Percentiles rank a stretch among this genome's conserved stretches.
Evolutionary conservation across 2,797 vertebrate species (phyloP).

Genomic region (Remorina albescens): DNA sequence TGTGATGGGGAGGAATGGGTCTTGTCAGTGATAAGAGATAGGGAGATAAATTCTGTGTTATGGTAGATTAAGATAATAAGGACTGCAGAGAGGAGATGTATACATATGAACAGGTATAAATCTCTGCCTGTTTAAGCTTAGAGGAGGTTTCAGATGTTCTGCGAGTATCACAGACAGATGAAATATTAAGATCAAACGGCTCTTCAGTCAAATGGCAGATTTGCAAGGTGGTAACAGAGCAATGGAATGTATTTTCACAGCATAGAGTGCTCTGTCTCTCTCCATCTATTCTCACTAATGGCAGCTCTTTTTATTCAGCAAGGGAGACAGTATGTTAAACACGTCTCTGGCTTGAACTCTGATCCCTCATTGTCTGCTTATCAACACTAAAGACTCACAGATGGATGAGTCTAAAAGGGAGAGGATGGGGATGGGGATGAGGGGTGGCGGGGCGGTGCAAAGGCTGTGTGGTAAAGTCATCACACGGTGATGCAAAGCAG

Average conservation of each 20-base stretch:
- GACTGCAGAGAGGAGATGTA: conserved; percentile 41
- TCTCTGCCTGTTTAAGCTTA: conserved; percentile 44
- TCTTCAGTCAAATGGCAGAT: conserved; percentile 41
- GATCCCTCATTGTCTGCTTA: conserved; percentile 73
- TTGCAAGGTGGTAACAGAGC: conserved; percentile 33
- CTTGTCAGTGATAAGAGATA: conserved; percentile 53
- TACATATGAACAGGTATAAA: conserved; percentile 45
- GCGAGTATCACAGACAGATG: conserved; percentile 15
- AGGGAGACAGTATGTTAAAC: conserved; percentile 59
- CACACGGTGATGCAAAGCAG: conserved; percentile 75
- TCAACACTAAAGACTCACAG: conserved; percentile 69
- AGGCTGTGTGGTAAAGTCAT: conserved; percentile 79
- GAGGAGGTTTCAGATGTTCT: conserved; percentile 6
- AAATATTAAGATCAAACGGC: conserved; percentile 15
- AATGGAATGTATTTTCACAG: conserved; percentile 34
- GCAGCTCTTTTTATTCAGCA: conserved; percentile 31
- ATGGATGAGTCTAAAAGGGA: conserved; percentile 62
- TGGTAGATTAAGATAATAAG: conserved; percentile 51
- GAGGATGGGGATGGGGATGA: conserved; percentile 16
- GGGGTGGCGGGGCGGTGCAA: too few relatives aligned
- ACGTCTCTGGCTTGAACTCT: conserved; percentile 57
- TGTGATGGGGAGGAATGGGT: conserved; percentile 40
- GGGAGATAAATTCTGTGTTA: conserved; percentile 55
- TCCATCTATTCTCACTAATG: too few relatives aligned
- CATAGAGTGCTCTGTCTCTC: neutral